A percentile compares a stretch with the other conserved stretches of the same genome.
Evolutionary conservation across 2,888 invertebrate genomes (phyloP).

Genomic region (Limenitis camilla): DNA sequence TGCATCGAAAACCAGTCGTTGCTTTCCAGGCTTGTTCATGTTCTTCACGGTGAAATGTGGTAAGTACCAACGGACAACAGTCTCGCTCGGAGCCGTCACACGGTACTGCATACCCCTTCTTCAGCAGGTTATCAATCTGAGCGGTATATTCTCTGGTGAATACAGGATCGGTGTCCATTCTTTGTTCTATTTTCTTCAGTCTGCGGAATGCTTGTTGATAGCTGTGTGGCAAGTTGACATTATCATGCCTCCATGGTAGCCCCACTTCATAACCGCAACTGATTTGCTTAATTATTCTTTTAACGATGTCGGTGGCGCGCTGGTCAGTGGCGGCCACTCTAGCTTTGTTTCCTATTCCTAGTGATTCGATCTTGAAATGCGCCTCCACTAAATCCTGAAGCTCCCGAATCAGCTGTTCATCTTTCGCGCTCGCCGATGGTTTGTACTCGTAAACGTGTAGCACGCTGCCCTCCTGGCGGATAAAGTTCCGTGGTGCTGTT

Average conservation of each 20-base stretch:
- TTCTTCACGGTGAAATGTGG: constrained; percentile 23
- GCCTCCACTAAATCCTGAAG: too few species aligned
- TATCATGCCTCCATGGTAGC: not conserved
- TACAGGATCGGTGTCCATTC: not conserved
- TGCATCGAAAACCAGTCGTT: constrained; percentile 18
- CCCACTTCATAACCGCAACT: not conserved
- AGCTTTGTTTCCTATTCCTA: too few species aligned
- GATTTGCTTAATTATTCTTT: too few species aligned
- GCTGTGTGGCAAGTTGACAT: not conserved
- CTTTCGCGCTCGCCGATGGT: too few species aligned
- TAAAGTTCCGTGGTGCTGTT: not conserved
- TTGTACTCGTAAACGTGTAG: not conserved
- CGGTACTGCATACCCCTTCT: constrained; percentile 9
- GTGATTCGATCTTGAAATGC: too few species aligned
- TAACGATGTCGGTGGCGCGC: too few species aligned
- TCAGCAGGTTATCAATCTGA: constrained; percentile 5
- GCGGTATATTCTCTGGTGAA: too few species aligned
- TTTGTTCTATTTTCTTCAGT: not conserved
- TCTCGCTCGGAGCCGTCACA: not conserved
- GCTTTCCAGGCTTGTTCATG: constrained; percentile 17
- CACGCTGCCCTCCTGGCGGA: not conserved
- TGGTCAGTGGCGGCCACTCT: too few species aligned
- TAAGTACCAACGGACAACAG: constrained; percentile 10
- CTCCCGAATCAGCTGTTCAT: too few species aligned
- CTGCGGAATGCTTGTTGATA: not conserved